These are phyloP conservation scores for Euthynnus affinis DNA, from an alignment of 2,797 vertebrate genomes.

Conservation along the genomic window DNA sequence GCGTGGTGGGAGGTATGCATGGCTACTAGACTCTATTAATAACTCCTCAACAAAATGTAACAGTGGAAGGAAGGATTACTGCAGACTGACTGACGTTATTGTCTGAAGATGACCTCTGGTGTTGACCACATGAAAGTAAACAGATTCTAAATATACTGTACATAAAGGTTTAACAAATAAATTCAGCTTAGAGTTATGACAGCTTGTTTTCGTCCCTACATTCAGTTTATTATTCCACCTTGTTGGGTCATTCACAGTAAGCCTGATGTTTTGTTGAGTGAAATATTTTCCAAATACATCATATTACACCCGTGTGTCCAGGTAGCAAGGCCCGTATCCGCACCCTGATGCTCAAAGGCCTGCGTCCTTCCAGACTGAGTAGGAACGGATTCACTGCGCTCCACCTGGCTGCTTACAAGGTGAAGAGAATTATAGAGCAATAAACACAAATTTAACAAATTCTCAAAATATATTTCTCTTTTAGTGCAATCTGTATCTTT, in stretches of 20 bases:
- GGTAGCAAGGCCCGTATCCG: constrained; percentile 93
- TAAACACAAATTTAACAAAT: background rate
- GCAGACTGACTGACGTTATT: constrained; percentile 40
- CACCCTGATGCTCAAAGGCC: constrained; percentile 93
- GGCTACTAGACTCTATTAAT: constrained; percentile 73
- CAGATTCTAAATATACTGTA: background rate
- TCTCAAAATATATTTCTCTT: background rate
- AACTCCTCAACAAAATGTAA: constrained; percentile 69
- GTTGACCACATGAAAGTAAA: constrained; percentile 6
- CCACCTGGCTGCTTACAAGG: constrained; percentile 94
- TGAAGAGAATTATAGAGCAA: constrained; percentile 57
- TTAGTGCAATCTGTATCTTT: background rate
- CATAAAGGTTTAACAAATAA: background rate
- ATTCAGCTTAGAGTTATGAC: background rate
- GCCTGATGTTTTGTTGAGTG: background rate
- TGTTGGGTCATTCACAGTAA: constrained; percentile 6
- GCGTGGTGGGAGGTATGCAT: constrained; percentile 91
- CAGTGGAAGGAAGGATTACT: constrained; percentile 54
- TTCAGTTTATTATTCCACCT: background rate
- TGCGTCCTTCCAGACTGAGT: constrained; percentile 92
- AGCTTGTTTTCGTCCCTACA: background rate
- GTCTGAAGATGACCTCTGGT: constrained; percentile 41
- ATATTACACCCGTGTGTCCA: constrained; percentile 60
- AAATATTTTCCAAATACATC: background rate
- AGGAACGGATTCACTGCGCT: constrained; percentile 96